These are phyloP conservation scores for Sternotherus odoratus DNA, from an alignment of 2,797 vertebrate species.

Conservation along the genomic window DNA sequence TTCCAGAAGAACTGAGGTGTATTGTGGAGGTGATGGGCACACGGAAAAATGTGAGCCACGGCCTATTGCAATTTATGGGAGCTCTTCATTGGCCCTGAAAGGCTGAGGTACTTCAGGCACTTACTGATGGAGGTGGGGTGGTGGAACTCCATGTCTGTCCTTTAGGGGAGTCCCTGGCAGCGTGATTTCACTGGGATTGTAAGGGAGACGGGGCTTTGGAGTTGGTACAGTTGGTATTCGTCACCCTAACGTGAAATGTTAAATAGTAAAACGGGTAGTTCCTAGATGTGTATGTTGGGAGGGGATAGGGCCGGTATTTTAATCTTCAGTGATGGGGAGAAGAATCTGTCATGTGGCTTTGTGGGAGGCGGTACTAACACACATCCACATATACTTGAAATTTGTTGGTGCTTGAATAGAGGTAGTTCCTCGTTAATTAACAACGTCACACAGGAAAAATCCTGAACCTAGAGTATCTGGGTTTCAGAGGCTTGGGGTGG, in stretches of 20 bases:
- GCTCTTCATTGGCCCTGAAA: neutral
- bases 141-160: neutral
- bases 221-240: neutral
- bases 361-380: neutral
- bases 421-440: accelerated
- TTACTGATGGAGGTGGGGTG: neutral
- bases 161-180: neutral
- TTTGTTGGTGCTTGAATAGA: neutral
- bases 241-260: neutral
- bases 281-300: neutral
- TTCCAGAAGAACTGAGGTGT: neutral
- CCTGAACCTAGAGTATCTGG: neutral
- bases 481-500: neutral
- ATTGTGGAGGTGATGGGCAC: neutral
- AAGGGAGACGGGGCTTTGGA: neutral
- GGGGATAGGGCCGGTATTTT: neutral
- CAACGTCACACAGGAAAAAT: neutral
- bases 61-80: neutral
- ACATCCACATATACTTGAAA: neutral
- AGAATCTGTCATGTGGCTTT: neutral
- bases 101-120: neutral
- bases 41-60: neutral
- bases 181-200: neutral
- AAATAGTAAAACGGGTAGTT: neutral
- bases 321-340: neutral